phyloP scores from a whole-genome alignment of 2,888 invertebrate genomes.

The Dastarcus helophoroides region DNA sequence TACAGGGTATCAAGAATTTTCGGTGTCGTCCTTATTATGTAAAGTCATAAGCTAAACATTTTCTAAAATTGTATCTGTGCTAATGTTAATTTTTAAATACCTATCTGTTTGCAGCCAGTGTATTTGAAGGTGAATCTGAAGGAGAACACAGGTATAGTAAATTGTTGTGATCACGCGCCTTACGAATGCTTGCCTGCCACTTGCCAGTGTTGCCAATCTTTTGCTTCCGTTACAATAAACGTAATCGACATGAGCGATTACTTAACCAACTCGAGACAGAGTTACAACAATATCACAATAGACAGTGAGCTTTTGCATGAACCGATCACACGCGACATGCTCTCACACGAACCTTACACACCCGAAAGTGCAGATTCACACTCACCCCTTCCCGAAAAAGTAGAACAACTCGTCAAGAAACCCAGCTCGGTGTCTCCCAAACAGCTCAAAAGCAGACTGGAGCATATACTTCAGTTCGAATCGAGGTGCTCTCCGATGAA shows the following conservation, averaged over 20 bases:
- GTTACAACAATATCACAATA: slow-evolving; percentile 26
- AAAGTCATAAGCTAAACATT: too few species aligned
- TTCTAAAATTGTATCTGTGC: too few species aligned
- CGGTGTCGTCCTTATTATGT: too few species aligned
- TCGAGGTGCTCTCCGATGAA: slow-evolving; percentile 20
- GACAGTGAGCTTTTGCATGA: slow-evolving; percentile 42
- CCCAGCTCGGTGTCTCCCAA: slow-evolving; percentile 45
- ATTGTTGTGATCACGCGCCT: slow-evolving; percentile 43
- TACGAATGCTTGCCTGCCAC: slow-evolving; percentile 39
- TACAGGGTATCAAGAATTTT: too few species aligned
- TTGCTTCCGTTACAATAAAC: slow-evolving; percentile 35
- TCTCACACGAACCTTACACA: slow-evolving; percentile 59
- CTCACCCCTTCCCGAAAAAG: slow-evolving; percentile 49
- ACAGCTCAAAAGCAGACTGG: slow-evolving; percentile 50
- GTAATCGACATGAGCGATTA: slow-evolving; percentile 34
- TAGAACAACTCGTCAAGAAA: slow-evolving; percentile 26
- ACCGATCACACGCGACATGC: slow-evolving; percentile 37
- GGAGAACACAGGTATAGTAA: slow-evolving; percentile 65
- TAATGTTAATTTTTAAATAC: too few species aligned
- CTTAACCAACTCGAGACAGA: slow-evolving; percentile 23
- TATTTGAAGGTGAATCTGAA: slow-evolving; percentile 61
- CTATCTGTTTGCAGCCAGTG: slow-evolving; percentile 56
- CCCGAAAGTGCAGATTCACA: slow-evolving; percentile 74
- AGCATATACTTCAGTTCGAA: slow-evolving; percentile 35
- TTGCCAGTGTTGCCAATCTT: slow-evolving; percentile 38